Evolutionary conservation across 2,797 vertebrate species (phyloP).

Genomic region (Galagoides demidoff): DNA sequence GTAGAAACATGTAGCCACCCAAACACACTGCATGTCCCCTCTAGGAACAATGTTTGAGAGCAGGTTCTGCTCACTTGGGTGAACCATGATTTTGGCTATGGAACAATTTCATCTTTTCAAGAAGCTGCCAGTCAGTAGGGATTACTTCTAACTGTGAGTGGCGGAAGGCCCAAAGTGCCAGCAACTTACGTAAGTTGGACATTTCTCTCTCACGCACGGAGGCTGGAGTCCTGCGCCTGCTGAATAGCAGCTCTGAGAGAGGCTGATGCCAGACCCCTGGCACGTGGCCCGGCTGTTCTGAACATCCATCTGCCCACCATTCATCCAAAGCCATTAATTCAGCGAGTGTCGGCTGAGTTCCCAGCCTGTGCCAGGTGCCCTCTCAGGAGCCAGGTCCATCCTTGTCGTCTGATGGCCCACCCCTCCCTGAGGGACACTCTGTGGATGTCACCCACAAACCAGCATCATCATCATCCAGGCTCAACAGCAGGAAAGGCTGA

Average conservation of each 20-base stretch:
- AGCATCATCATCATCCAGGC: neutral
- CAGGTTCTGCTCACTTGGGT: neutral
- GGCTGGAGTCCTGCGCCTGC: neutral
- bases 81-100: neutral
- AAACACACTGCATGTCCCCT: neutral
- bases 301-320: neutral
- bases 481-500: neutral
- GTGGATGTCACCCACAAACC: neutral
- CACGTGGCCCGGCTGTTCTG: neutral
- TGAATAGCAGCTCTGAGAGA: neutral
- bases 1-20: neutral
- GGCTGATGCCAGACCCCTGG: neutral
- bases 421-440: neutral
- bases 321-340: neutral
- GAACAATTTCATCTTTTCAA: neutral
- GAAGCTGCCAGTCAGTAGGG: neutral
- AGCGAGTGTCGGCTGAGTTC: neutral
- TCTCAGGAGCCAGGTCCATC: neutral
- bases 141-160: neutral
- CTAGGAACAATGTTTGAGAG: neutral
- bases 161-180: neutral
- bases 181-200: neutral
- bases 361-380: neutral
- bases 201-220: neutral
- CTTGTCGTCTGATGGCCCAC: neutral